Conservation (phyloP, 2,888 invertebrate genomes). For the Iselma pallidipennis region DNA sequence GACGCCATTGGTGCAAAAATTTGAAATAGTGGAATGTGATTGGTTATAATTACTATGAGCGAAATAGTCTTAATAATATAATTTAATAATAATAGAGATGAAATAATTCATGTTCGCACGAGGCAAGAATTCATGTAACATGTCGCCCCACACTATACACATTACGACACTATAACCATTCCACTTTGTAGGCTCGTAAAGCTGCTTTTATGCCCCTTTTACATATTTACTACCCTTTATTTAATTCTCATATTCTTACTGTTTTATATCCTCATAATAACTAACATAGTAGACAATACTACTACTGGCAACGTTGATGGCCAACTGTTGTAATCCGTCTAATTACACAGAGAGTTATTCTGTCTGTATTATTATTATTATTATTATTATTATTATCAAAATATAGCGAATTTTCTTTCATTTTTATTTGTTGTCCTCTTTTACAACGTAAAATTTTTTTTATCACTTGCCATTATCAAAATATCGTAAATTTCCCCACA, state of each 20-base stretch:
- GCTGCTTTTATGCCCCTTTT: constrained; percentile 44
- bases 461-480: background rate
- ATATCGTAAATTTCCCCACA: background rate
- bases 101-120: constrained; percentile 17
- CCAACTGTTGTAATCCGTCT: background rate
- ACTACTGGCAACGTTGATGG: background rate
- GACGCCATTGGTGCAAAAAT: background rate
- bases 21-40: too few relatives aligned
- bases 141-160: constrained; percentile 15
- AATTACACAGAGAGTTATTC: too few relatives aligned
- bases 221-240: constrained; percentile 48
- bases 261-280: constrained; percentile 34
- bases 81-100: background rate
- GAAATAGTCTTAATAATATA: too few relatives aligned
- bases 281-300: constrained; percentile 34
- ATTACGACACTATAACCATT: constrained; percentile 41
- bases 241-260: constrained; percentile 47
- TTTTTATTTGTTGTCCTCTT: too few relatives aligned
- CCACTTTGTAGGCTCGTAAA: constrained; percentile 47
- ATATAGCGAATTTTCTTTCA: too few relatives aligned
- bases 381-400: too few relatives aligned
- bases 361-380: too few relatives aligned
- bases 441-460: too few relatives aligned
- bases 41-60: too few relatives aligned
- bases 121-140: constrained; percentile 21